Evolutionary conservation across 1,140 invertebrate species (phyloP), one percentile per base, ranked within the genome.

Genomic region (Drosophila tani): DNA sequence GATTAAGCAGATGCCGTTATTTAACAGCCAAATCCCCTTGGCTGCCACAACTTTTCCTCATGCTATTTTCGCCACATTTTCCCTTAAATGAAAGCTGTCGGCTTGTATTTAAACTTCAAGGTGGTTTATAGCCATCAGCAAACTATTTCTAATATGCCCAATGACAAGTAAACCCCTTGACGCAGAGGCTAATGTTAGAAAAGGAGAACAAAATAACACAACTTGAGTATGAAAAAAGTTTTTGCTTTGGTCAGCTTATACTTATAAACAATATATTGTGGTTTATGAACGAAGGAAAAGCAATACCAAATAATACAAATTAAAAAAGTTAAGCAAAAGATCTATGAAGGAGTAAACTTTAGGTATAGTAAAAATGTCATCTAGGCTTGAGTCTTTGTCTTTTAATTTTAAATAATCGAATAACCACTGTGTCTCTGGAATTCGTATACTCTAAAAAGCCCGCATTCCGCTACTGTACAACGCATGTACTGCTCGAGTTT

Each of bases 41-140:
- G 27, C 55, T 64, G 24, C 35, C 65, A 46, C 15, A 46, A 59
- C 19, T 38, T 50, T 68, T 32, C 15, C 19, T 5, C 8, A 56
- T 43, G 12, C n/a, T n/a, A 49, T 49, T 49, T 32, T 40, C 46
- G 0, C 3, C 21, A 12, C 3, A n/a, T 21, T 50, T 29, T 6
- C 8, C 32, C 51, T 46, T 43, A 41, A 59, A 64, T 29, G 21
- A 47, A 58, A 62, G 60, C 58, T 84, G 71, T 77, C 81, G 70
- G 35, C 47, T 47, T 56, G 32, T 73, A 64, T 64, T 77, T 67
- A 73, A 68, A 68, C 66, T 67, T 68, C 35, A 69, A 78, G 46
- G 9, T 40, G n/a, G 11, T 32, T 74, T 45, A 5, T n/a, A 19
- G 41, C 15, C 9, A 32, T 11, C 12, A 32, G 19, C 35, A 65